Conservation (phyloP, 1,140 invertebrate genomes). For the Zaprionus tsacasi region DNA sequence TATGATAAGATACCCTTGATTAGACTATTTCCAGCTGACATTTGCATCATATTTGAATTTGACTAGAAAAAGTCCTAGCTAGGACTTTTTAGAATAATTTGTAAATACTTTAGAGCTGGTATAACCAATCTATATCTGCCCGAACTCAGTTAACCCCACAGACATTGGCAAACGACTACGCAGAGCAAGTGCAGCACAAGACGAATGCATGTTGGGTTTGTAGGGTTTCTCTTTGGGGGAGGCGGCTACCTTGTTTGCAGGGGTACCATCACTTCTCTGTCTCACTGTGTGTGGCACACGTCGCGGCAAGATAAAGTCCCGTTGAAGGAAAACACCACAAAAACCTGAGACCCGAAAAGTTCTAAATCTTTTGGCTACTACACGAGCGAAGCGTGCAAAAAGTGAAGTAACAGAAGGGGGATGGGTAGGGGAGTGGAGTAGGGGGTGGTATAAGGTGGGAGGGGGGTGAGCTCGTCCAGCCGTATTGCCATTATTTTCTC, state of each 20-base stretch:
- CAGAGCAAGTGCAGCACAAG: neutral
- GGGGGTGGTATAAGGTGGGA: neutral
- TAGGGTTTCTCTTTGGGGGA: neutral
- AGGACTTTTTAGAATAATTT: no score
- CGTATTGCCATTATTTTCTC: constrained; percentile 56
- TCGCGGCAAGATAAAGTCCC: constrained; percentile 47
- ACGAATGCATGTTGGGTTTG: neutral
- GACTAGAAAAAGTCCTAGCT: no score
- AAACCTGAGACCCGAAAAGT: constrained; percentile 50
- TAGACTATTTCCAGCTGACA: no score
- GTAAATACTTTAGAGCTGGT: no score
- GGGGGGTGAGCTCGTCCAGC: constrained; percentile 27
- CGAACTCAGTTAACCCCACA: neutral
- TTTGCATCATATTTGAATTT: no score
- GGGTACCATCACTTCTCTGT: constrained; percentile 21
- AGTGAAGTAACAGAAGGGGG: neutral
- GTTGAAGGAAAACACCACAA: constrained; percentile 50
- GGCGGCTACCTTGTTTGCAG: neutral
- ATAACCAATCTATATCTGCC: no score
- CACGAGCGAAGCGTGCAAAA: neutral
- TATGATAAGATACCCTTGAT: no score
- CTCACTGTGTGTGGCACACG: constrained; percentile 34
- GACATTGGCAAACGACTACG: neutral
- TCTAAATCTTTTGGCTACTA: constrained; percentile 49
- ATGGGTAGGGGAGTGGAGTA: no score